A percentile compares a stretch with the other conserved stretches of the same genome.
These are phyloP conservation scores for Acromyrmex heyeri DNA, from an alignment of 1,140 invertebrate genomes.

Conservation along the genomic window DNA sequence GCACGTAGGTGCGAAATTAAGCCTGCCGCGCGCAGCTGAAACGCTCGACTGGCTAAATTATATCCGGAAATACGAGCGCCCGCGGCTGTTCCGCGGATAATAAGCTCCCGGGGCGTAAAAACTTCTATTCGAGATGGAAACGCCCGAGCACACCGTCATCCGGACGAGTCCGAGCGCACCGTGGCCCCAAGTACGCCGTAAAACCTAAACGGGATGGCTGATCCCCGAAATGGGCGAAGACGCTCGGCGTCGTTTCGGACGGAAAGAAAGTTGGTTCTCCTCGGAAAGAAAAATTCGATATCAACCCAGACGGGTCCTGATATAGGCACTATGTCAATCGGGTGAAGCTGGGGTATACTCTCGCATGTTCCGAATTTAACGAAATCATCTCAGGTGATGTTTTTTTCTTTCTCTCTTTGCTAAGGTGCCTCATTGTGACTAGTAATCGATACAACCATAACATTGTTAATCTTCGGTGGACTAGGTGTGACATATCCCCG, in stretches of 20 bases:
- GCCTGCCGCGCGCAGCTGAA: conserved; percentile 52
- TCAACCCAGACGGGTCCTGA: conserved; percentile 12
- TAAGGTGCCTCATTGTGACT: not conserved
- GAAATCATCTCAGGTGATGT: not conserved
- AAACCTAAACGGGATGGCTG: conserved; percentile 55
- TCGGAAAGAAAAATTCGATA: conserved; percentile 44
- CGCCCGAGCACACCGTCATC: conserved; percentile 26
- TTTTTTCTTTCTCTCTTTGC: not conserved
- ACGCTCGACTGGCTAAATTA: conserved; percentile 61
- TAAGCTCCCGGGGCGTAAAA: conserved; percentile 59
- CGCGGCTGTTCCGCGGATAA: conserved; percentile 59
- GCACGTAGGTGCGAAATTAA: conserved; percentile 64
- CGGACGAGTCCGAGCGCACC: conserved; percentile 55
- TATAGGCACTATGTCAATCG: conserved; percentile 4
- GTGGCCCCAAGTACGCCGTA: conserved; percentile 42
- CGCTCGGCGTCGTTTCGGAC: not conserved
- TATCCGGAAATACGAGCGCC: conserved; percentile 62
- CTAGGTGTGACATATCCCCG: too few species aligned
- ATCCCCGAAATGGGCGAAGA: conserved; percentile 48
- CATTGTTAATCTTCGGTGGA: not conserved
- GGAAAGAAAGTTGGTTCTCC: not conserved
- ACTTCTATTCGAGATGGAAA: conserved; percentile 60
- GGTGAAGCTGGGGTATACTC: not conserved
- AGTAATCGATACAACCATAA: not conserved
- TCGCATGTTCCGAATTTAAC: not conserved